These are phyloP conservation scores for Heptranchias perlo DNA, from an alignment of 2,113 vertebrate genomes.

Conservation along the genomic window DNA sequence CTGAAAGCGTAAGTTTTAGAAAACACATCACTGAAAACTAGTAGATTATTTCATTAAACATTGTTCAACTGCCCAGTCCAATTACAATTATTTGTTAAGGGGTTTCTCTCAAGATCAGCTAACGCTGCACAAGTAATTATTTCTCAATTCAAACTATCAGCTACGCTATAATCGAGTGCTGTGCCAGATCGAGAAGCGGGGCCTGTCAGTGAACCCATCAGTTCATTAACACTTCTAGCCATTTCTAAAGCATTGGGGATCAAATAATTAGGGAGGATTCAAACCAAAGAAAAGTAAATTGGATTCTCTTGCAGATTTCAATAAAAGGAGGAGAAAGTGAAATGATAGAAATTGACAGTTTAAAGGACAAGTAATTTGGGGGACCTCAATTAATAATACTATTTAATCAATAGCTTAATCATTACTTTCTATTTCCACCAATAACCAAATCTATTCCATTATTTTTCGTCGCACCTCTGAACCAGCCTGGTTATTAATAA, in stretches of 20 bases:
- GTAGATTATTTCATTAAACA: neutral
- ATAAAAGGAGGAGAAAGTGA: neutral
- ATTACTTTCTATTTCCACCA: neutral
- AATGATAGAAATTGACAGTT: neutral
- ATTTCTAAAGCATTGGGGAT: neutral
- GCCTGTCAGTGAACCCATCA: neutral
- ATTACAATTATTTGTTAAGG: neutral
- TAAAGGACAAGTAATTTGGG: neutral
- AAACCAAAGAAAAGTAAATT: neutral
- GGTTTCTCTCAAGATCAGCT: neutral
- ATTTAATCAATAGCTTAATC: neutral
- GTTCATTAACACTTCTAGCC: neutral
- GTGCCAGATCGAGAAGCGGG: too few relatives aligned
- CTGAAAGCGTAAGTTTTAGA: neutral
- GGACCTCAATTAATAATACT: neutral
- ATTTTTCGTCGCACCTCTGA: neutral
- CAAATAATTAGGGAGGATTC: neutral
- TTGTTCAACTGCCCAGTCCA: neutral
- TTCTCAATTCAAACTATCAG: neutral
- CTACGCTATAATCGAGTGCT: neutral
- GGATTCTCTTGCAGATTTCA: neutral
- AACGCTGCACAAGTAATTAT: neutral
- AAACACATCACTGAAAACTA: neutral
- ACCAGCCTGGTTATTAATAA: neutral
- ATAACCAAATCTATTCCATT: neutral